Evolutionary conservation across 1,140 invertebrate genomes (phyloP), one percentile per base, ranked within the genome.

Genomic region (Drosophila eugracilis): DNA sequence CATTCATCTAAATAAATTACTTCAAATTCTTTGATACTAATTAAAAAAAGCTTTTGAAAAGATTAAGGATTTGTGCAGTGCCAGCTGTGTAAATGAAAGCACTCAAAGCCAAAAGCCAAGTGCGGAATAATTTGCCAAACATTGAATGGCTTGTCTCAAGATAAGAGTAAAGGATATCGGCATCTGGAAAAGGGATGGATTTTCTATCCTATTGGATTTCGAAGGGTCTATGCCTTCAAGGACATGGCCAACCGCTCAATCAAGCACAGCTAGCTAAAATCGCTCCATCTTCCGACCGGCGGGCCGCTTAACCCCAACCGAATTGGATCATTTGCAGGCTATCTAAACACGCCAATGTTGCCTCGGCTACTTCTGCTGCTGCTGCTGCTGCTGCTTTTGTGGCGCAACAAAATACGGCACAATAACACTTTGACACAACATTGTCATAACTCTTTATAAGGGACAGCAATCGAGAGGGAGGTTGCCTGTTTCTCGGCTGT

Each of bases 361-460:
- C n/a, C n/a, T n/a, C n/a, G n/a, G n/a, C n/a, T n/a, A n/a, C n/a
- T n/a, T n/a, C n/a, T 32, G 30, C n/a, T 32, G 30, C 26, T 7
- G 26, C 26, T 26, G 26, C 30, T 60, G 14, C 24, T 21, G n/a
- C 41, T 10, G 36, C 59, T 63, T 62, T 62, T 63, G 59, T 60
- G 62, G 45, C 65, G 47, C 65, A 53, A 67, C 60, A 69, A 69
- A 67, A 69, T 69, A 53, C 45, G 65, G 71, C 72, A 75, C 57
- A 75, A 75, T 75, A 75, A 75, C 72, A 75, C 72, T 78, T 78
- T 78, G 66, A 75, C 75, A 78, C 57, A 72, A 72, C 66, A 74
- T 78, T 78, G 50, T 78, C 70, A 78, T 69, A 78, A 73, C 69
- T 69, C 62, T 69, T 52, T 71, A 28, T 76, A 70, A 34, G 24